phyloP scores from a whole-genome alignment of 2,113 vertebrate genomes.

The Atractosteus spatula region DNA sequence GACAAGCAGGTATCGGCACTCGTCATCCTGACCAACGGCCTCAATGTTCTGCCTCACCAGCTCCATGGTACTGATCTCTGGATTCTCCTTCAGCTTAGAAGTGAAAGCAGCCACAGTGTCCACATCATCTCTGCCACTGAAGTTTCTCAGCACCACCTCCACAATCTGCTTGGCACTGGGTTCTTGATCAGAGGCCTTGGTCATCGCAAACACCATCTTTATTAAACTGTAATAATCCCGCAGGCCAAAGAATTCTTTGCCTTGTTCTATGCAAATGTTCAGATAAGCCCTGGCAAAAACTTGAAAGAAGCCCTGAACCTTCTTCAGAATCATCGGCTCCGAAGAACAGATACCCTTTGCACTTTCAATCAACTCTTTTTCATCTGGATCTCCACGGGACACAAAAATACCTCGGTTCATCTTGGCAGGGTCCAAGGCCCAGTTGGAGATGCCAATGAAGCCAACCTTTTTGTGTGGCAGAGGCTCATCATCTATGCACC shows the following conservation, averaged over 20 bases:
- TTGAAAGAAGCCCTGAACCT: constrained; percentile 70
- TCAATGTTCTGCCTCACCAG: constrained; percentile 81
- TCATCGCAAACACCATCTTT: constrained; percentile 86
- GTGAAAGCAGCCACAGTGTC: constrained; percentile 76
- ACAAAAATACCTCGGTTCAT: constrained; percentile 98
- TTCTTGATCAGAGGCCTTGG: constrained; percentile 54
- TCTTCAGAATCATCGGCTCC: constrained; percentile 67
- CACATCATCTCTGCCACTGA: constrained; percentile 82
- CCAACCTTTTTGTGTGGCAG: constrained; percentile 90
- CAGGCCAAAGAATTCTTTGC: constrained; percentile 90
- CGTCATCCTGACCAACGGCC: constrained; percentile 61
- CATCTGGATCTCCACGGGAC: constrained; percentile 80
- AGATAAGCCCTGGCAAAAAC: constrained; percentile 82
- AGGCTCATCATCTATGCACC: constrained; percentile 88
- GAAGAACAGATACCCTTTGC: constrained; percentile 88
- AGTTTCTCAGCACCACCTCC: constrained; percentile 84
- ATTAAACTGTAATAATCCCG: constrained; percentile 96
- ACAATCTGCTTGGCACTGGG: constrained; percentile 64
- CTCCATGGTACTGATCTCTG: constrained; percentile 67
- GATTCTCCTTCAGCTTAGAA: constrained; percentile 29
- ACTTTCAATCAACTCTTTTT: constrained; percentile 78
- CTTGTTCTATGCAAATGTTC: constrained; percentile 64
- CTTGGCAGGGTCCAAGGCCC: constrained; percentile 95
- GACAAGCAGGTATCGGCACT: constrained; percentile 86
- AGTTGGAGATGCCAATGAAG: constrained; percentile 95